Evolutionary conservation across 2,113 vertebrate genomes (phyloP).

Genomic region (Bos taurus): ARS-UCD2.0 NC_037338.1:83875001-83875500

Average conservation of each 20-base stretch:
- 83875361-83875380: background rate
- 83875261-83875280: background rate
- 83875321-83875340: background rate
- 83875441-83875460: background rate
- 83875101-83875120: background rate
- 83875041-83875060: background rate
- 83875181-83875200: background rate
- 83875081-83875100: background rate
- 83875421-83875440: background rate
- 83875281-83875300: background rate
- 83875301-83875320: background rate
- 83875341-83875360: background rate
- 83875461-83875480: background rate
- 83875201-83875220: background rate
- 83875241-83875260: background rate
- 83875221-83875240: background rate
- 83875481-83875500: background rate
- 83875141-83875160: background rate
- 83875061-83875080: background rate
- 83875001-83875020: background rate
- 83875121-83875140: background rate
- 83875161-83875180: background rate
- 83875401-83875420: background rate
- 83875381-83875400: background rate
- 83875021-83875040: background rate